Evolutionary conservation across 2,888 invertebrate species (phyloP), one percentile per base, ranked within the genome.

Genomic region (Dastarcus helophoroides): DNA sequence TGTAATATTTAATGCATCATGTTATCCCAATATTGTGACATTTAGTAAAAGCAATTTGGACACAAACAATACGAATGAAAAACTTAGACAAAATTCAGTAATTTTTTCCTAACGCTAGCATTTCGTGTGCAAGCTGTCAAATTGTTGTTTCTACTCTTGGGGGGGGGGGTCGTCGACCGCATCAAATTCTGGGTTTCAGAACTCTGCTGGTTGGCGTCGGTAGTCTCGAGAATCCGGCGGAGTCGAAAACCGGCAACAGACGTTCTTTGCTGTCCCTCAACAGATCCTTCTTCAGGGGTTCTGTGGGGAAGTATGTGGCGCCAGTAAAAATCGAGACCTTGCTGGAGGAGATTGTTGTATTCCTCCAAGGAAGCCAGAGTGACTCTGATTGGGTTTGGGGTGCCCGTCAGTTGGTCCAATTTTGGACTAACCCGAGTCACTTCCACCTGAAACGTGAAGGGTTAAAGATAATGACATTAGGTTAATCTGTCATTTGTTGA

Each of bases 241-340:
- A 79, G 62, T 86, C 85, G 58, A 86, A 85, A 29, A 85, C 85
- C 15, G 85, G 85, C 44, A 83, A 40, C 28, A 57, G 34, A 7
- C 49, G 46, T 34, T 64, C 57, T 58, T 67, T 58, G 47, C 70
- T 52, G 67, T 70, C 53, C 35, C 74, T 68, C 15, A 78, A 72
- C 39, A 73, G 69, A 22, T 76, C 78, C 41, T 60, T 60, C 41
- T 58, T 60, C 24, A 60, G 39, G 39, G 81, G 70, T 56, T 85
- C 85, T 3, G 84, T 83, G 27, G 85, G 85, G 63, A 86, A 86
- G 65, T 79, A 85, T 13, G 86, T 86, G 24, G 86, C 85, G 11
- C 84, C 85, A n/a, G 54, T 84, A 86, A 65, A 86, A 86, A 62
- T 86, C 84, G 35, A 86, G 65, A 0, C 86, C 86, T 50, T 83